These are phyloP conservation scores for Phoebastria nigripes DNA, from an alignment of 2,797 vertebrate genomes.

Conservation along the genomic window DNA sequence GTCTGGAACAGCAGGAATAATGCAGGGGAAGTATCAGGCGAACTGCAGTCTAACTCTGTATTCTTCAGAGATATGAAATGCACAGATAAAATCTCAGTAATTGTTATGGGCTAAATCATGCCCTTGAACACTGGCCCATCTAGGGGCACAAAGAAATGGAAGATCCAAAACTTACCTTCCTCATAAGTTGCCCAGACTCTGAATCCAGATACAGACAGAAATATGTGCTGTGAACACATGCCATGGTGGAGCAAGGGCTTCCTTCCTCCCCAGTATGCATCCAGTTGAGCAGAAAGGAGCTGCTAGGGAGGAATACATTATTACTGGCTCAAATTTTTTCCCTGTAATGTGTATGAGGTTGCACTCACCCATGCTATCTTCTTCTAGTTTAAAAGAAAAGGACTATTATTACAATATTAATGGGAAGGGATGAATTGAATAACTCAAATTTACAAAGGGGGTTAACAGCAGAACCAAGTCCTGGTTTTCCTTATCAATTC, in stretches of 20 bases:
- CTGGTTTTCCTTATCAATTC: background rate
- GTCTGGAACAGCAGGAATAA: background rate
- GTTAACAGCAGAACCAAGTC: background rate
- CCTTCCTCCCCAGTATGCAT: background rate
- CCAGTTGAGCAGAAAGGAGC: background rate
- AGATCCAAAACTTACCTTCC: background rate
- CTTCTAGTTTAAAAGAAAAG: background rate
- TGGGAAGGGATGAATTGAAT: background rate
- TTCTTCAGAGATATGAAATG: background rate
- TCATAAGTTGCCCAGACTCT: background rate
- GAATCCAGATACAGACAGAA: background rate
- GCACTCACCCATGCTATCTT: background rate
- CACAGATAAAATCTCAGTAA: background rate
- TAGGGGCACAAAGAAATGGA: background rate
- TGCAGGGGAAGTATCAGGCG: background rate
- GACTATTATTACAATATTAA: background rate
- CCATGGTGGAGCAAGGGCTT: too few relatives aligned
- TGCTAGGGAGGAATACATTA: background rate
- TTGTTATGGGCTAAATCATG: background rate
- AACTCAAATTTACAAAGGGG: background rate
- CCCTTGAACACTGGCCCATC: background rate
- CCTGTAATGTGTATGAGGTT: background rate
- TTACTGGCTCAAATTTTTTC: rapidly evolving
- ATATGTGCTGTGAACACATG: background rate
- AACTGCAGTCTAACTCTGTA: background rate